Evolutionary conservation across 2,888 invertebrate genomes (phyloP).

Genomic region (Lathronympha strigana): DNA sequence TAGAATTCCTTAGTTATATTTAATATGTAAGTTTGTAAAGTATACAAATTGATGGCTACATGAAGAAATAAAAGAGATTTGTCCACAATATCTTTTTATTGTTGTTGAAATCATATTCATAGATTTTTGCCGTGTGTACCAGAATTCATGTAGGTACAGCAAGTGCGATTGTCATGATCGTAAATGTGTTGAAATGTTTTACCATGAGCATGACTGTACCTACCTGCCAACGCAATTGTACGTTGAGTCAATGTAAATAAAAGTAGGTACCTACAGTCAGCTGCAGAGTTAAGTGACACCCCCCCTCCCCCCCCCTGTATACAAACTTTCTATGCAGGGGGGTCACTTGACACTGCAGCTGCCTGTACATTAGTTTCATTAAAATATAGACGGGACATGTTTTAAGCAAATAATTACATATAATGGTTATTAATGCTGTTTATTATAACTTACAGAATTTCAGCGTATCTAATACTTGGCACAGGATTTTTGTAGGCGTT

Average conservation of each 20-base stretch:
- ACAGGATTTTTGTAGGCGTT: constrained; percentile 13
- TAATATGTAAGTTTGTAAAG: not conserved
- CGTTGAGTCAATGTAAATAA: too few species aligned
- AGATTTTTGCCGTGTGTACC: not conserved
- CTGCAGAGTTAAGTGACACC: too few species aligned
- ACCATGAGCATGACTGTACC: not conserved
- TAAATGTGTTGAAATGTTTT: not conserved
- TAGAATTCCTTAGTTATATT: too few species aligned
- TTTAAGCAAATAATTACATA: constrained; percentile 21
- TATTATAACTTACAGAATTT: constrained; percentile 13
- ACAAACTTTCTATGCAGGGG: too few species aligned
- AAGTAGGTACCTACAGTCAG: too few species aligned
- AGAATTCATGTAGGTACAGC: not conserved
- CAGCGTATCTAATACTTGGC: constrained; percentile 23
- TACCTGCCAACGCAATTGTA: too few species aligned
- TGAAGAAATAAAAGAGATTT: not conserved
- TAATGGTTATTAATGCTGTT: constrained; percentile 22
- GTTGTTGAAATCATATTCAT: constrained; percentile 10
- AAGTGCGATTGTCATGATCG: not conserved
- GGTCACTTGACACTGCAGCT: too few species aligned
- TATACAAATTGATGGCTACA: not conserved
- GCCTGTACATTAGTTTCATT: not conserved
- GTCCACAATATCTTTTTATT: not conserved
- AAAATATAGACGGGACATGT: not conserved
- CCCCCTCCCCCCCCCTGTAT: too few species aligned